Percentiles rank a stretch among this genome's conserved stretches.
These are phyloP conservation scores for Drosophila histrio DNA, from an alignment of 2,888 invertebrate genomes.

Conservation along the genomic window DNA sequence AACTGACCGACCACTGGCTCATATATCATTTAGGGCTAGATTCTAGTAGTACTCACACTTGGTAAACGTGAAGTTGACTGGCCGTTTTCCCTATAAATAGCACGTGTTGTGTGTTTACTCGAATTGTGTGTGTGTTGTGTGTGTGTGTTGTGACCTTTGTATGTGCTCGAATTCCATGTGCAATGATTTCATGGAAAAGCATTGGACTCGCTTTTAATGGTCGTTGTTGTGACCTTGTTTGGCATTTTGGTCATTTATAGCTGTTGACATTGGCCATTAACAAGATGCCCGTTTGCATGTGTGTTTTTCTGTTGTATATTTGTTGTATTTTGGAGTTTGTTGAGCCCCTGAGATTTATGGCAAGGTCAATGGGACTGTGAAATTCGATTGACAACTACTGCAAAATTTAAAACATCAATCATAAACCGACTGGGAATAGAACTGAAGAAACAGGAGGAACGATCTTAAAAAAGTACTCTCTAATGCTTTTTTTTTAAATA, in stretches of 20 bases:
- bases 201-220: constrained; percentile 52
- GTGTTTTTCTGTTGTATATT: not conserved
- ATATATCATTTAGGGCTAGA: constrained; percentile 56
- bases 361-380: constrained; percentile 31
- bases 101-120: constrained; percentile 57
- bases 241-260: constrained; percentile 36
- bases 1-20: constrained; percentile 54
- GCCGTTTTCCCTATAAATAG: constrained; percentile 71
- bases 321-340: not conserved
- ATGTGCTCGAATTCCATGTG: constrained; percentile 51
- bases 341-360: constrained; percentile 7
- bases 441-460: not conserved
- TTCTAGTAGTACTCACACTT: not conserved
- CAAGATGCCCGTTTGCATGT: constrained; percentile 31
- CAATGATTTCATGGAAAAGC: constrained; percentile 63
- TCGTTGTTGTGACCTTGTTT: constrained; percentile 69
- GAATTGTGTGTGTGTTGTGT: constrained; percentile 13
- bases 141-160: constrained; percentile 58
- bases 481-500: no score
- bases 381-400: not conserved
- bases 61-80: constrained; percentile 8
- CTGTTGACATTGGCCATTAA: constrained; percentile 68
- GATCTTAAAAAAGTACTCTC: no score
- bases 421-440: not conserved
- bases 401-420: not conserved